Evolutionary conservation across 2,888 invertebrate genomes (phyloP).

Genomic region (Halictus quadricinctus): DNA sequence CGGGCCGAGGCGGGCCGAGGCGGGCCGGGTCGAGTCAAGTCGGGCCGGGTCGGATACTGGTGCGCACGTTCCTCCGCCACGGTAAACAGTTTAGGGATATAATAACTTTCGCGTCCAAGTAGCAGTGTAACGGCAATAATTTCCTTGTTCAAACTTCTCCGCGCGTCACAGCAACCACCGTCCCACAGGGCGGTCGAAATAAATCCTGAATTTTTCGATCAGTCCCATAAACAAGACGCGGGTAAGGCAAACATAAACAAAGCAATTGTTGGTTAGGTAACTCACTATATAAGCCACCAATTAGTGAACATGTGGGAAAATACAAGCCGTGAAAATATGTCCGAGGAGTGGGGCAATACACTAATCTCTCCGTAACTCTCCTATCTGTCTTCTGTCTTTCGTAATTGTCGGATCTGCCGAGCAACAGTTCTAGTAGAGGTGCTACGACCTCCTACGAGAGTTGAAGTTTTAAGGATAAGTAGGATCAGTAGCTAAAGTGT

Average conservation of each 20-base stretch:
- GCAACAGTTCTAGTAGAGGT: too few species aligned
- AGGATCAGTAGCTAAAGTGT: too few species aligned
- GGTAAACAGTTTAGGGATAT: conserved; percentile 37
- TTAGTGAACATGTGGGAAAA: too few species aligned
- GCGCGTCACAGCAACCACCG: conserved; percentile 17
- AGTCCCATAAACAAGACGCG: not conserved
- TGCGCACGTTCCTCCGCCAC: not conserved
- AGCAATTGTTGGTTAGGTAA: too few species aligned
- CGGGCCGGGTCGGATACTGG: not conserved
- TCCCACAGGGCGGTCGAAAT: not conserved
- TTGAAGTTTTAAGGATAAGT: too few species aligned
- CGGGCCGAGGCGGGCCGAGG: not conserved
- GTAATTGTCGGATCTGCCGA: too few species aligned
- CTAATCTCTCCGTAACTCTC: too few species aligned
- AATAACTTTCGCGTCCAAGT: conserved; percentile 36
- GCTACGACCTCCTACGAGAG: too few species aligned
- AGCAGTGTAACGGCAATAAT: conserved; percentile 39
- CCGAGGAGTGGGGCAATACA: too few species aligned
- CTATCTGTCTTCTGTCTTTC: too few species aligned
- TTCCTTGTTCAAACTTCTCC: conserved; percentile 36
- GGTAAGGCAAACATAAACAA: not conserved
- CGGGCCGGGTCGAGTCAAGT: not conserved
- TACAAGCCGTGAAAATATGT: too few species aligned
- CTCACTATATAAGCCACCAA: too few species aligned
- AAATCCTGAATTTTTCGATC: not conserved